Evolutionary conservation across 2,797 vertebrate genomes (phyloP), one percentile per base, ranked within the genome.

Genomic region (Crenuchus spilurus): DNA sequence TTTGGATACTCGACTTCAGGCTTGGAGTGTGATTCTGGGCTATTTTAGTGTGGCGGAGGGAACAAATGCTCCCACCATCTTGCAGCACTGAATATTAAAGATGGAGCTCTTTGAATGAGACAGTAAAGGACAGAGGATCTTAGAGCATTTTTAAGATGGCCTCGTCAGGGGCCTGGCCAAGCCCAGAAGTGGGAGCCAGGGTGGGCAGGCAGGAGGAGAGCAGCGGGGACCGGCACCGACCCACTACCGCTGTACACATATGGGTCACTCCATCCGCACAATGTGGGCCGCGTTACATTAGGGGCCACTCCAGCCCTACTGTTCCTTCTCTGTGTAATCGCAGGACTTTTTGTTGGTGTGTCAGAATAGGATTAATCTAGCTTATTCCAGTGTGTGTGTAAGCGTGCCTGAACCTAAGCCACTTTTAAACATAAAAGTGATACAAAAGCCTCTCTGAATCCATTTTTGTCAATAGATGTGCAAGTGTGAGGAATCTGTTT

Each of bases 31-130:
- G 82, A 87, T 88, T 86, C 75, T 70, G 76, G 41, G 65, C 62
- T 74, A 71, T 77, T 80, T 80, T 77, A 73, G 74, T 75, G 60
- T 83, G 74, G 51, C 16, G n/a, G 39, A 63, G 54, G 84, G 87
- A 89, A 91, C 90, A 91, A 90, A 89, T 84, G 84, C 84, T 83
- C 87, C 80, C 87, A 87, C 87, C 92, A 93, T 92, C 91, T 93
- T 92, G 92, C 88, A 88, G 84, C 86, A 83, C 85, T 93, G 88
- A 93, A 93, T 94, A 93, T 93, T 93, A 91, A 92, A 94, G 87
- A 86, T 84, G 83, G 76, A 67, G 76, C 55, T 83, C 92, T 93
- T 94, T 94, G 92, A 93, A 92, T 90, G 88, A 88, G 89, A 93
- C 92, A 92, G 92, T 92, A 93, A 93, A 93, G 90, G 86, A 85